A percentile compares a stretch with the other conserved stretches of the same genome.
phyloP scores from a whole-genome alignment of 2,113 vertebrate species.

The Osmerus eperlanus region DNA sequence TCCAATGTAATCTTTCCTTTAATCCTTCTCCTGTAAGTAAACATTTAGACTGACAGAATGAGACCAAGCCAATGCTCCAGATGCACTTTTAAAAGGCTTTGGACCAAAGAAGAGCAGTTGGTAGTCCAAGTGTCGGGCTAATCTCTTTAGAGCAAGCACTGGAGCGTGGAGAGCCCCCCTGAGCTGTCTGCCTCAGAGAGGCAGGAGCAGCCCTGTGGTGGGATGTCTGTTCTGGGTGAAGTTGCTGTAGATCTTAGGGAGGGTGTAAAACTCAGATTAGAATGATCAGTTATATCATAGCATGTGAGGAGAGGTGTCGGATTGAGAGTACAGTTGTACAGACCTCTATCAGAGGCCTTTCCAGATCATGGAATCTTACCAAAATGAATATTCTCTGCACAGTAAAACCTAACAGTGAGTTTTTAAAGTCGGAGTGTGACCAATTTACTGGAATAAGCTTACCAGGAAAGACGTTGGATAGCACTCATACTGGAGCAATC shows the following conservation, averaged over 20 bases:
- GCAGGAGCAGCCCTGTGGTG: no score
- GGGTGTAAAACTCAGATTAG: neutral
- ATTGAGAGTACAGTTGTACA: slow-evolving; percentile 23
- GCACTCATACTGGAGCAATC: neutral
- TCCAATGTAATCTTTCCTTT: neutral
- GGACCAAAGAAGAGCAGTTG: neutral
- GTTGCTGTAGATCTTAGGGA: no score
- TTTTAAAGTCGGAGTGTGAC: no score
- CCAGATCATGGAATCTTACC: neutral
- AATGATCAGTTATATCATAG: neutral
- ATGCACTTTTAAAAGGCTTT: slow-evolving; percentile 48
- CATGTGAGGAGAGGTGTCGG: neutral
- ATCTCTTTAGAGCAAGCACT: neutral
- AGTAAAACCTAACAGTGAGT: no score
- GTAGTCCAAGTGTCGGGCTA: neutral
- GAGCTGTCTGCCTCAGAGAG: neutral
- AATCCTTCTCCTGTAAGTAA: slow-evolving; percentile 32
- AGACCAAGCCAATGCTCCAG: slow-evolving; percentile 24
- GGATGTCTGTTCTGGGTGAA: no score
- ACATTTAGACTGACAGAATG: slow-evolving; percentile 46
- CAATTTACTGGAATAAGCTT: no score
- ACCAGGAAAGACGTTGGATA: no score
- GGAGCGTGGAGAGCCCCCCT: neutral
- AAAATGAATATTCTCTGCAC: no score
- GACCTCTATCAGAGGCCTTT: slow-evolving; percentile 15